These are phyloP conservation scores for Passer domesticus DNA, from an alignment of 2,113 vertebrate species.

Conservation along the genomic window DNA sequence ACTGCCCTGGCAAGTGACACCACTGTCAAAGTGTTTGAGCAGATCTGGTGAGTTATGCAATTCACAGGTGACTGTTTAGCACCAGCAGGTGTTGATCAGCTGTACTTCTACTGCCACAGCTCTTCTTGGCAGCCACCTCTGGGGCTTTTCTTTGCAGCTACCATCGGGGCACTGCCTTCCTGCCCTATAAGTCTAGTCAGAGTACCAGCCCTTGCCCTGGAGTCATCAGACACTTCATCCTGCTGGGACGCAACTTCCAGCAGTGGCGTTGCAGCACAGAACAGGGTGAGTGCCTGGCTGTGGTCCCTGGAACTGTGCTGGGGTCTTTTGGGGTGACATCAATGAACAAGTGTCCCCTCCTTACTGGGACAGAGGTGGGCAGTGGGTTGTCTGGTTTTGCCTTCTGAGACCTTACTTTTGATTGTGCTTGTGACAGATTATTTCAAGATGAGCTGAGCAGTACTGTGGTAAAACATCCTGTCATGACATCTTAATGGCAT, in stretches of 20 bases:
- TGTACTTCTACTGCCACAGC: not conserved
- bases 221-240: conserved; percentile 81
- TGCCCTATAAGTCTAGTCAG: conserved; percentile 77
- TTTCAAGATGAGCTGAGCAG: not conserved
- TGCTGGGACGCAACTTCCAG: conserved; percentile 93
- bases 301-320: not conserved
- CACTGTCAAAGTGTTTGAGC: conserved; percentile 89
- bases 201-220: conserved; percentile 74
- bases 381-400: not conserved
- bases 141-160: conserved; percentile 66
- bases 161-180: conserved; percentile 70
- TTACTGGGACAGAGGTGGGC: not conserved
- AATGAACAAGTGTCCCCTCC: not conserved
- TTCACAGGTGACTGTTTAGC: not conserved
- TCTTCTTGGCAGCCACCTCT: not conserved
- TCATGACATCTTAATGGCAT: not conserved
- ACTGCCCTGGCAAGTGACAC: conserved; percentile 90
- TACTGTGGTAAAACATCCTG: not conserved
- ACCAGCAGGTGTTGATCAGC: not conserved
- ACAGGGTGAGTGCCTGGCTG: conserved; percentile 76
- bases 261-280: conserved; percentile 95
- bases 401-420: not conserved
- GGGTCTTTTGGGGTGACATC: not conserved
- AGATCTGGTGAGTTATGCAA: conserved; percentile 69
- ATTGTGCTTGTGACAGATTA: not conserved